A percentile compares a stretch with the other conserved stretches of the same genome.
Evolutionary conservation across 2,888 invertebrate genomes (phyloP).

Genomic region (Limnephilus rhombicus): DNA sequence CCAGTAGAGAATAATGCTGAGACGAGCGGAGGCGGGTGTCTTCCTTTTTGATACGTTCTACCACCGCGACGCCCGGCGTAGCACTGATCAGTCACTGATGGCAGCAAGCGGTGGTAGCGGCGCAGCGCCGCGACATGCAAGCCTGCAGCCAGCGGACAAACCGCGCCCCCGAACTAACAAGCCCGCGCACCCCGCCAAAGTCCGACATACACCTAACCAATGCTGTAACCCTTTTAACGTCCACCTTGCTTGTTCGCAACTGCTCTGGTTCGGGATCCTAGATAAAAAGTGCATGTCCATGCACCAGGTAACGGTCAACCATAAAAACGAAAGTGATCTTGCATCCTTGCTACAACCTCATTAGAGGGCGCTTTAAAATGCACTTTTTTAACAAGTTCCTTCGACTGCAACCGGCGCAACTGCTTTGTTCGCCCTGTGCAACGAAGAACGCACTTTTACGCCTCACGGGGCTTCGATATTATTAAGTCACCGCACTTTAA

Average conservation of each 20-base stretch:
- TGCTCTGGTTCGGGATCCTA: neutral
- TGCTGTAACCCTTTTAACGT: neutral
- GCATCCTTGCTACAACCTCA: neutral
- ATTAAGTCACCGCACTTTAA: neutral
- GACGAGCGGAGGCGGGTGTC: neutral
- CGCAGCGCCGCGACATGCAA: slow-evolving; percentile 15
- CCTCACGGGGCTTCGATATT: neutral
- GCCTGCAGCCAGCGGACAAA: slow-evolving; percentile 7
- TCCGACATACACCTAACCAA: neutral
- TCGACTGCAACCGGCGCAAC: neutral
- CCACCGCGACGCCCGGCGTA: slow-evolving; percentile 44
- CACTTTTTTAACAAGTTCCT: slow-evolving; percentile 10
- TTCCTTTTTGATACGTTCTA: neutral
- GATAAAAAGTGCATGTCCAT: slow-evolving; percentile 3
- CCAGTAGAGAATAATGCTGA: neutral
- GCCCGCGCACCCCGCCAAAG: neutral
- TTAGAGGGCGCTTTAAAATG: neutral
- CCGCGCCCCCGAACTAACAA: neutral
- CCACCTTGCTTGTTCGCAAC: neutral
- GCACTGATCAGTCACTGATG: slow-evolving; percentile 7
- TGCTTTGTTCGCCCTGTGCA: neutral
- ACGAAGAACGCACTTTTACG: neutral
- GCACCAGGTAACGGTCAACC: slow-evolving; percentile 15
- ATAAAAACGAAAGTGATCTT: slow-evolving; percentile 18
- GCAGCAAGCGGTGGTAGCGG: slow-evolving; percentile 26